A percentile compares a stretch with the other conserved stretches of the same genome.
phyloP scores from a whole-genome alignment of 2,888 invertebrate genomes.

The Gymnosoma rotundatum region DNA sequence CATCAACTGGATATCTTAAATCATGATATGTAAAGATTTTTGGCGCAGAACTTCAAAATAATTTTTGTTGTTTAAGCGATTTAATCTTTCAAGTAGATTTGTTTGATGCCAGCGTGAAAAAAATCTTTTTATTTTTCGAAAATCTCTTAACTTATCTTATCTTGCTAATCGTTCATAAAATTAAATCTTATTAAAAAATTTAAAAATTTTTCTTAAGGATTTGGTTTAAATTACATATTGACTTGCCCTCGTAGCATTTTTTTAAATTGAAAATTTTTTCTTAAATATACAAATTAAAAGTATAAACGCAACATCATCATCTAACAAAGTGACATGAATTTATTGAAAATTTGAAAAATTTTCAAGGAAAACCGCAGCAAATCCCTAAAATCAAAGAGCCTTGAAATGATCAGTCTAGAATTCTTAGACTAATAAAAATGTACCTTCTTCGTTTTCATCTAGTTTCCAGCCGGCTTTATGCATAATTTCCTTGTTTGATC shows the following conservation, averaged over 20 bases:
- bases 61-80: too few species aligned
- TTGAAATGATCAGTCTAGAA: too few species aligned
- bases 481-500: constrained; percentile 73
- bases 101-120: too few species aligned
- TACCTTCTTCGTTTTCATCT: constrained; percentile 79
- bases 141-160: too few species aligned
- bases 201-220: background rate
- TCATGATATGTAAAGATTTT: too few species aligned
- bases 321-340: background rate
- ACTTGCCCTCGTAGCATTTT: background rate
- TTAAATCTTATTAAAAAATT: background rate
- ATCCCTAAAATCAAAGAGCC: too few species aligned
- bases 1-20: too few species aligned
- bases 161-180: too few species aligned
- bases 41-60: too few species aligned
- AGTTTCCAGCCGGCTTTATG: constrained; percentile 80
- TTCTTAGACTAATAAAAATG: background rate
- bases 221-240: too few species aligned
- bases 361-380: background rate
- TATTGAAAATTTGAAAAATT: background rate
- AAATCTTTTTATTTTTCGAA: too few species aligned
- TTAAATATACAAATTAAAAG: background rate
- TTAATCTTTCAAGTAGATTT: too few species aligned
- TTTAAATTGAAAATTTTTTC: constrained; percentile 17
- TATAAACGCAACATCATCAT: background rate